Conservation (phyloP, 2,797 vertebrate species). For the Poecilia velifera region DNA sequence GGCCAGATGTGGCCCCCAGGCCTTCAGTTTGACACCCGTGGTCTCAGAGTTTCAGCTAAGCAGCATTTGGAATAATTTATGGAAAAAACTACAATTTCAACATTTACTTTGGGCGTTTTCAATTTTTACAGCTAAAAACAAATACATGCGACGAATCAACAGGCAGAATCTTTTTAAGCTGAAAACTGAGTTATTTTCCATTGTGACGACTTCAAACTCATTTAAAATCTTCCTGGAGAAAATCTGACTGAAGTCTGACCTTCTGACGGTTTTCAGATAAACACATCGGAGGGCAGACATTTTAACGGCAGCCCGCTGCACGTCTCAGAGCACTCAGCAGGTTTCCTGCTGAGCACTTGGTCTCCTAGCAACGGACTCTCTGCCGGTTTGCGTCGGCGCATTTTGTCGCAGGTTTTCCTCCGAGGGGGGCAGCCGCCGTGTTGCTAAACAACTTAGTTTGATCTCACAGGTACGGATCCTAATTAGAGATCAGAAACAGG, state of each 20-base stretch:
- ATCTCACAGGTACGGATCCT: slow-evolving; percentile 45
- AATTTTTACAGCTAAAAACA: not conserved
- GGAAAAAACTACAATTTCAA: no score
- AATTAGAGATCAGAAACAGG: slow-evolving; percentile 40
- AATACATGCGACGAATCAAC: not conserved
- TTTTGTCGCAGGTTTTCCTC: slow-evolving; percentile 39
- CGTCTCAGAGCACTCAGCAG: slow-evolving; percentile 46
- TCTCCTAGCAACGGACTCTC: slow-evolving; percentile 72
- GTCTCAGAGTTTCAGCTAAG: not conserved
- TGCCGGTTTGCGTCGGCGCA: slow-evolving; percentile 39
- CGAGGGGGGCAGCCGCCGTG: slow-evolving; percentile 47
- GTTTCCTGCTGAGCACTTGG: slow-evolving; percentile 43
- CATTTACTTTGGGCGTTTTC: not conserved
- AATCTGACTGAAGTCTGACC: not conserved
- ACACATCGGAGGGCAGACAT: not conserved
- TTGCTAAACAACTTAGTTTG: slow-evolving; percentile 29
- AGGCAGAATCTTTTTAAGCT: no score
- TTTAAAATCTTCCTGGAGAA: not conserved
- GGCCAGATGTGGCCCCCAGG: no score
- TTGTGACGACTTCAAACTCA: not conserved
- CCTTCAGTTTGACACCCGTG: no score
- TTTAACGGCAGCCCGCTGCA: slow-evolving; percentile 20
- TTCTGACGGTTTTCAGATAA: not conserved
- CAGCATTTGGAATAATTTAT: not conserved
- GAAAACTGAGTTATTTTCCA: no score